A percentile compares a stretch with the other conserved stretches of the same genome.
Evolutionary conservation across 2,113 vertebrate genomes (phyloP).

Genomic region (Thalassarche chlororhynchos): DNA sequence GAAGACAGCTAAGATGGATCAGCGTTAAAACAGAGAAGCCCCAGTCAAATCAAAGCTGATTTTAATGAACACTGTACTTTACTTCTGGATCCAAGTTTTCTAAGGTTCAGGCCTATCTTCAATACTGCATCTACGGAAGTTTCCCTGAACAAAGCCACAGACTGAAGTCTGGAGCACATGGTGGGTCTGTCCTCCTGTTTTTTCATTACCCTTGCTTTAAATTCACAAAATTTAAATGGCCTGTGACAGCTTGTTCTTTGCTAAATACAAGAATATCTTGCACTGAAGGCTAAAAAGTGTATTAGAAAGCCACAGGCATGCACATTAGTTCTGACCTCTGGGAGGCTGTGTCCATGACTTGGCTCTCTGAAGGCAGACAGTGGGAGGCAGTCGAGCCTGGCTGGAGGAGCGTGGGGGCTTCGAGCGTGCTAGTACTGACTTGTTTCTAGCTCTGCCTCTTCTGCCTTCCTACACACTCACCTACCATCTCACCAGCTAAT

Average conservation of each 20-base stretch:
- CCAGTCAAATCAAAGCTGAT: not conserved
- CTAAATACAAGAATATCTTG: not conserved
- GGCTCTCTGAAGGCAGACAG: not conserved
- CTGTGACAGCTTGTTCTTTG: not conserved
- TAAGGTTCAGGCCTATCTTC: not conserved
- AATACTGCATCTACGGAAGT: not conserved
- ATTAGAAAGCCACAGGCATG: not conserved
- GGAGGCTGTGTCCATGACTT: not conserved
- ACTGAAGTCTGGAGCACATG: not conserved
- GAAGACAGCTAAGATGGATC: not conserved
- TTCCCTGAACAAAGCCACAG: not conserved
- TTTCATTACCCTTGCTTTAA: not conserved
- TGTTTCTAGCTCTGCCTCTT: not conserved
- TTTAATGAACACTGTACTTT: not conserved
- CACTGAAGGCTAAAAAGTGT: not conserved
- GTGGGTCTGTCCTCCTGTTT: not conserved
- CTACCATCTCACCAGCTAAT: not conserved
- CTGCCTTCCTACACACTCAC: not conserved
- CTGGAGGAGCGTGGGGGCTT: not conserved
- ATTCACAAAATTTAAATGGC: not conserved
- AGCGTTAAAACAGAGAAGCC: not conserved
- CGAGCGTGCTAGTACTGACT: accelerated
- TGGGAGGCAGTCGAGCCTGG: not conserved
- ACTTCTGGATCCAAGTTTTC: not conserved
- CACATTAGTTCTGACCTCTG: not conserved